A percentile compares a stretch with the other conserved stretches of the same genome.
Evolutionary conservation across 2,888 invertebrate genomes (phyloP).

Genomic region (Argyresthia albistria): DNA sequence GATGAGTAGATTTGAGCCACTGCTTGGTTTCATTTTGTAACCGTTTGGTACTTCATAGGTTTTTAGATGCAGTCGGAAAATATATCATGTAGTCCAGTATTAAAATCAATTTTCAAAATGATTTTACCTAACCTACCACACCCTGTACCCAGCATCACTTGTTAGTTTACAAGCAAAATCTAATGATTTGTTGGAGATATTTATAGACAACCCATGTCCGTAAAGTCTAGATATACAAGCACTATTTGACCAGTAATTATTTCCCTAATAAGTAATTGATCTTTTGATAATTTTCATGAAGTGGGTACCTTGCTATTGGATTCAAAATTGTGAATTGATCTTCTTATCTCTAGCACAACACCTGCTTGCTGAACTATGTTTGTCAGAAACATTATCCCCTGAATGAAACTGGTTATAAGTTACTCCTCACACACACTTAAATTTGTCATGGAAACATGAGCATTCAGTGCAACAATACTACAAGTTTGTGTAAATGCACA

Average conservation of each 20-base stretch:
- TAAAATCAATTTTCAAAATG: background rate
- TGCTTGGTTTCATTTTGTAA: background rate
- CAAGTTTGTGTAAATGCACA: no score
- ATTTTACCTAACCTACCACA: background rate
- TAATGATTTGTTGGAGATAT: slow-evolving; percentile 25
- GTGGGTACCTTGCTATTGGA: background rate
- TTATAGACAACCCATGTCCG: slow-evolving; percentile 45
- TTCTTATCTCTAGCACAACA: no score
- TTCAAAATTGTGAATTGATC: no score
- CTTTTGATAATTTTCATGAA: slow-evolving; percentile 1
- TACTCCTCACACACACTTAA: no score
- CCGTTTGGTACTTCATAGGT: background rate
- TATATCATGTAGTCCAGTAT: no score
- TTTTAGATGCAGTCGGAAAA: no score
- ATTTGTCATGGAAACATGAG: no score
- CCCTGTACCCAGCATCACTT: background rate
- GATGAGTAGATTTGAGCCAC: background rate
- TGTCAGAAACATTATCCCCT: no score
- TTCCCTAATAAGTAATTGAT: slow-evolving; percentile 8
- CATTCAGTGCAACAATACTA: no score
- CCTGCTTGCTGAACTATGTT: no score
- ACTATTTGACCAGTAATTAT: background rate
- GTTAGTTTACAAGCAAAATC: background rate
- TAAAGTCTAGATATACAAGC: slow-evolving; percentile 21
- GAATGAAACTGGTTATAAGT: no score